phyloP scores from a whole-genome alignment of 2,888 invertebrate species.

The Oscheius sp. region DNA sequence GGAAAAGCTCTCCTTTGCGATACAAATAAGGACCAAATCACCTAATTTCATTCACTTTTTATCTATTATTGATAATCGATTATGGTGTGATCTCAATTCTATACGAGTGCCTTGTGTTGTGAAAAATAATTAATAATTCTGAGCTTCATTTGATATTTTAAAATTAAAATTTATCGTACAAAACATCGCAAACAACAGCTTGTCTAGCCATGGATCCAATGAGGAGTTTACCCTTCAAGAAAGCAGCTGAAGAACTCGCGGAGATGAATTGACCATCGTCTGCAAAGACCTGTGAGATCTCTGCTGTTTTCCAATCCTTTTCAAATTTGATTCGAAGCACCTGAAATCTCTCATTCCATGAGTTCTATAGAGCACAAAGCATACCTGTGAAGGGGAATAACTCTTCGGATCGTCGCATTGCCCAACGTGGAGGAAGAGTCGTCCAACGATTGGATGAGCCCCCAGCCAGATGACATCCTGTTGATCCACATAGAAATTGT shows the following conservation, averaged over 20 bases:
- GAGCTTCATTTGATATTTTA: no score
- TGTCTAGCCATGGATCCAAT: conserved; percentile 1
- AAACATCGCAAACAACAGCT: conserved; percentile 1
- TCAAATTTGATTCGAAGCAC: neutral
- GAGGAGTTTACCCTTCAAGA: neutral
- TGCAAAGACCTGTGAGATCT: neutral
- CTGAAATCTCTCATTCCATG: conserved; percentile 10
- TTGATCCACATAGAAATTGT: conserved; percentile 46
- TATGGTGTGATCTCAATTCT: neutral
- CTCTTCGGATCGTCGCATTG: conserved; percentile 7
- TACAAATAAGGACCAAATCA: conserved; percentile 51
- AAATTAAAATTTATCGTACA: conserved; percentile 4
- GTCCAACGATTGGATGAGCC: conserved; percentile 38
- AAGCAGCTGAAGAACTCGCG: neutral
- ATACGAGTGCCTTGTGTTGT: conserved; percentile 9
- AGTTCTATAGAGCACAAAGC: neutral
- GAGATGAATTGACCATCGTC: conserved; percentile 10
- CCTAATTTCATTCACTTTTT: conserved; percentile 18
- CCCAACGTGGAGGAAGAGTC: conserved; percentile 25
- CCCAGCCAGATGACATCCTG: conserved; percentile 40
- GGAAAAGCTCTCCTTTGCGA: conserved; percentile 54
- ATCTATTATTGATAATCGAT: neutral
- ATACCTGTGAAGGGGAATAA: conserved; percentile 36
- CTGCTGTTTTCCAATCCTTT: neutral
- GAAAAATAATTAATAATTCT: neutral